Evolutionary conservation across 2,113 vertebrate genomes (phyloP).

Genomic region (Chionis minor): DNA sequence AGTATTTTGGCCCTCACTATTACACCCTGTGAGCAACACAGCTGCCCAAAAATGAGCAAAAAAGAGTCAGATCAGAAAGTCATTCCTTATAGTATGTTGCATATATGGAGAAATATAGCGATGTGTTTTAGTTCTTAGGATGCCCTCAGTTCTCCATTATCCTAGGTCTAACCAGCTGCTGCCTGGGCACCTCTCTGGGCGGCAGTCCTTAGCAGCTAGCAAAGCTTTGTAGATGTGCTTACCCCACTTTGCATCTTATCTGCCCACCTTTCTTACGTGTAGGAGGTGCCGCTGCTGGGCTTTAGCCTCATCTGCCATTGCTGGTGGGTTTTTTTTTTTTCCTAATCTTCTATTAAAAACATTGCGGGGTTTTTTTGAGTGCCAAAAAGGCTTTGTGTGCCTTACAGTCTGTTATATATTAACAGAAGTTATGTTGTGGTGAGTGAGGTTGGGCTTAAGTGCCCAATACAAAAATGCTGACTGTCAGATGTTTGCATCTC

Average conservation of each 20-base stretch:
- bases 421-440: slow-evolving; percentile 67
- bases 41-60: background rate
- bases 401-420: slow-evolving; percentile 67
- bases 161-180: background rate
- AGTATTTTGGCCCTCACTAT: background rate
- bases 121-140: background rate
- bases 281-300: background rate
- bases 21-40: background rate
- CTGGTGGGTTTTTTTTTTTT: background rate
- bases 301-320: background rate
- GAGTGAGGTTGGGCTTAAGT: slow-evolving; percentile 58
- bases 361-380: background rate
- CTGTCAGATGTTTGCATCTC: slow-evolving; percentile 68
- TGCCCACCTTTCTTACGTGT: background rate
- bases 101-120: background rate
- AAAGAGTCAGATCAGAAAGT: background rate
- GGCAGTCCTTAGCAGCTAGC: background rate
- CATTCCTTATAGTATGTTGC: background rate
- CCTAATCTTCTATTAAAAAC: background rate
- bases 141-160: rapidly evolving
- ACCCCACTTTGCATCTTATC: rapidly evolving
- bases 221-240: background rate
- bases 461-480: slow-evolving; percentile 65
- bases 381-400: slow-evolving; percentile 37
- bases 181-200: background rate